phyloP scores from a whole-genome alignment of 2,888 invertebrate genomes.

The Tanytarsus gracilentus region DNA sequence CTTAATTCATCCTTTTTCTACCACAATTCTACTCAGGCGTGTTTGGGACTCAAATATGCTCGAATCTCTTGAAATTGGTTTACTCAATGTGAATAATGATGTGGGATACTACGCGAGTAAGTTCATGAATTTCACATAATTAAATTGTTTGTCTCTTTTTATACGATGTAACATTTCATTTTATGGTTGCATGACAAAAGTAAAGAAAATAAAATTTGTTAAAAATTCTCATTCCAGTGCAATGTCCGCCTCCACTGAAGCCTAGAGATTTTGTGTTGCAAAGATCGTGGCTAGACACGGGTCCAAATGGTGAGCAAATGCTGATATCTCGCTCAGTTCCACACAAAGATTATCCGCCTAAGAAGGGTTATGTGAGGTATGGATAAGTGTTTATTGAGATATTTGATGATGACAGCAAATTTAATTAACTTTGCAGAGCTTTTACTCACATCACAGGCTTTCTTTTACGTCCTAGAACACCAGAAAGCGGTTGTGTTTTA shows the following conservation, averaged over 20 bases:
- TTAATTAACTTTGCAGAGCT: conserved; percentile 44
- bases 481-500: conserved; percentile 59
- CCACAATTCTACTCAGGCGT: too few species aligned
- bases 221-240: background rate
- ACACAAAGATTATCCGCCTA: conserved; percentile 75
- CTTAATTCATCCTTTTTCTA: too few species aligned
- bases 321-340: conserved; percentile 85
- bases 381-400: conserved; percentile 10
- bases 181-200: background rate
- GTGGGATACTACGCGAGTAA: conserved; percentile 85
- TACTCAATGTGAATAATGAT: conserved; percentile 86
- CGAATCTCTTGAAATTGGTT: conserved; percentile 76
- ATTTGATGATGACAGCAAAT: background rate
- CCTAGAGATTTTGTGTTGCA: conserved; percentile 88
- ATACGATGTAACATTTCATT: background rate
- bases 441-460: conserved; percentile 55
- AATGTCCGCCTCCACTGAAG: conserved; percentile 73
- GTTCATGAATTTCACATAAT: conserved; percentile 35
- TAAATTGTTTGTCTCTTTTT: background rate
- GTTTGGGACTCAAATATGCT: conserved; percentile 89
- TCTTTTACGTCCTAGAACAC: conserved; percentile 51
- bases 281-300: conserved; percentile 84
- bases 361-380: conserved; percentile 69
- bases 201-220: background rate
- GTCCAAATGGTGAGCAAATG: conserved; percentile 60